phyloP scores from a whole-genome alignment of 2,797 vertebrate genomes.

The Staurois parvus region DNA sequence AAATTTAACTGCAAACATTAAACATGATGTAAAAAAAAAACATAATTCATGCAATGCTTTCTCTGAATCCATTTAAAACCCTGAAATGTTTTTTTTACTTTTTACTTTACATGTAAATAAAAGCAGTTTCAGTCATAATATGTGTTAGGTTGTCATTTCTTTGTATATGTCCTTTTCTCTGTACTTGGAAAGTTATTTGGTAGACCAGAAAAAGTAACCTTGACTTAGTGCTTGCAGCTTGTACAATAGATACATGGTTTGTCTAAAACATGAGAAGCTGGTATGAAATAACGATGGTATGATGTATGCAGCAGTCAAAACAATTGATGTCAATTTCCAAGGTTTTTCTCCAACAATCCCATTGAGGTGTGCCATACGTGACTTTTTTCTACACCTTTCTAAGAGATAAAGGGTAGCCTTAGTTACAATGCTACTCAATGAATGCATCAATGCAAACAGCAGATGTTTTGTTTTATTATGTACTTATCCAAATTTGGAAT shows the following conservation, averaged over 20 bases:
- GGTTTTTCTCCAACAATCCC: slow-evolving; percentile 73
- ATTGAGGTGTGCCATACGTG: slow-evolving; percentile 73
- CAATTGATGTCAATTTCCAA: slow-evolving; percentile 75
- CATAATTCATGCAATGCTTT: neutral
- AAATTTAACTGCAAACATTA: neutral
- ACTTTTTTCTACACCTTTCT: slow-evolving; percentile 70
- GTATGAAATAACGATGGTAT: slow-evolving; percentile 62
- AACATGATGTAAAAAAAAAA: neutral
- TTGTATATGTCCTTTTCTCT: slow-evolving; percentile 21
- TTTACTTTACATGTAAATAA: neutral
- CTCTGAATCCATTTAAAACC: neutral
- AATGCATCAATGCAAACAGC: slow-evolving; percentile 51
- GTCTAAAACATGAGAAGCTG: slow-evolving; percentile 52
- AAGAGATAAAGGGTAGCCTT: slow-evolving; percentile 63
- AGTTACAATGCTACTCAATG: slow-evolving; percentile 44
- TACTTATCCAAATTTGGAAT: slow-evolving; percentile 28
- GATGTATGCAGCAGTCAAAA: slow-evolving; percentile 70
- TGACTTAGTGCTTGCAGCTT: slow-evolving; percentile 23
- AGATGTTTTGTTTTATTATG: slow-evolving; percentile 52
- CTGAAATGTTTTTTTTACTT: neutral
- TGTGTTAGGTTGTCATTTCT: neutral
- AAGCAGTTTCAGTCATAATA: neutral
- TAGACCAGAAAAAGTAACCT: slow-evolving; percentile 33
- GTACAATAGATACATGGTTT: slow-evolving; percentile 38
- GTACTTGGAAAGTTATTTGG: slow-evolving; percentile 21